Base-by-base conservation (phyloP, 2,888 invertebrate genomes). In the Cerceris ruficornis region DNA sequence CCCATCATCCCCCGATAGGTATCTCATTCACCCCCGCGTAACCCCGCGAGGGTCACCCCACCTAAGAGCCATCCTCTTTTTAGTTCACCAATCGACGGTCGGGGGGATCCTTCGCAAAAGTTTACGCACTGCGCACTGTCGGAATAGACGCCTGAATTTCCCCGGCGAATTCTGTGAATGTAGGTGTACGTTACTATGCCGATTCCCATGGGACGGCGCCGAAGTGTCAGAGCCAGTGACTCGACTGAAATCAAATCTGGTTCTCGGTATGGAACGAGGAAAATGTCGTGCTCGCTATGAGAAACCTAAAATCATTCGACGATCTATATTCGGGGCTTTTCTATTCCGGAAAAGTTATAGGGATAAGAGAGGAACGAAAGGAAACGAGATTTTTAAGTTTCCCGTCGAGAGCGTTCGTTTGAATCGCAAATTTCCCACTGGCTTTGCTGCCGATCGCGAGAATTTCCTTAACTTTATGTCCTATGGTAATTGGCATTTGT, bases 131-230 rank as follows among this genome's bases (percentile, higher is more conserved):
- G 81, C 78, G 82, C 80, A 73, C 82, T 75, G 84, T 75, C 70
- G 80, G 84, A 78, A 79, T 82, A 81, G 85, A 85, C 80, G 83
- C 76, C 77, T 81, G 88, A 89, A 89, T 90, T 90, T 90, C 90
- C 88, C 89, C 78, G 75, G 88, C 79, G 89, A 77, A 85, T 90
- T 77, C 75, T 57, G 67, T 74, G 81, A 65, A 69, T 75, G 75
- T 79, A 80, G 81, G 77, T 80, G 76, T 69, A 77, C 72, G 86
- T 86, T 78, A 78, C 82, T 70, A 76, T 68, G 73, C 59, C 61
- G 78, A 73, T 76, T 69, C 85, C 76, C 76, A 11, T 8, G 84
- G 74, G 86, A 72, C 55, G 39, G 42, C 43, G 66, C 41, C 80
- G 72, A 76, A 85, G 85, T 76, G 77, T 84, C 85, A 75, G 80